Evolutionary conservation across 2,797 vertebrate genomes (phyloP), one percentile per base, ranked within the genome.

Genomic region (Enteromius mattozi): DNA sequence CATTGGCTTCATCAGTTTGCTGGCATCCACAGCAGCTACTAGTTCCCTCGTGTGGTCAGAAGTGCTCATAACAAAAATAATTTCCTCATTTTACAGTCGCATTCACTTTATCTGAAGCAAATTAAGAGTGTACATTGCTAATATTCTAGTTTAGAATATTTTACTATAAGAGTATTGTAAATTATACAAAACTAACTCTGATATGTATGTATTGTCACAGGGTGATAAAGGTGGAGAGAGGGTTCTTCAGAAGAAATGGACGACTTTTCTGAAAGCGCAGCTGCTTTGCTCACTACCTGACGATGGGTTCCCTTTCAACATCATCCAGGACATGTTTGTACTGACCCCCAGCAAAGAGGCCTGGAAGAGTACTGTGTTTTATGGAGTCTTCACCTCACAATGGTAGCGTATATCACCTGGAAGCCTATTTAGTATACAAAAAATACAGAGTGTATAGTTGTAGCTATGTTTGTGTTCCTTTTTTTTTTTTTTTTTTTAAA

Each of bases 201-300:
- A 54, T 27, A n/a, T 71, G 47, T 72, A 4, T 61, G 14, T 89
- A 16, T 87, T 49, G 77, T 87, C 59, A 70, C 93, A 99, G 98
- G 97, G 97, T 0, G 98, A 99, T 82, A 90, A 96, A 83, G 98
- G 98, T 0, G 98, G 98, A 0, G 98, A 98, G 91, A 96, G 98
- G 0, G 97, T 99, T n/a, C 92, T 99, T 86, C 98, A 99, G 95
- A 97, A 97, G 92, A 97, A 97, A 40, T 99, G 97, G 97, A 99
- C 98, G 0, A 98, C 98, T 3, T 99, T 99, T 91, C 94, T 99
- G 82, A 99, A 99, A 90, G 97, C 98, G 0, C 97, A 98, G 88
- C 96, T 99, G 76, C 89, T 98, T 72, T 99, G 98, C 89, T 96
- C 96, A 0, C 91, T 97, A 86, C 96, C 97, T 0, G 97, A 97